These are phyloP conservation scores for Tillus elongatus DNA, from an alignment of 2,888 invertebrate genomes.

Conservation along the genomic window DNA sequence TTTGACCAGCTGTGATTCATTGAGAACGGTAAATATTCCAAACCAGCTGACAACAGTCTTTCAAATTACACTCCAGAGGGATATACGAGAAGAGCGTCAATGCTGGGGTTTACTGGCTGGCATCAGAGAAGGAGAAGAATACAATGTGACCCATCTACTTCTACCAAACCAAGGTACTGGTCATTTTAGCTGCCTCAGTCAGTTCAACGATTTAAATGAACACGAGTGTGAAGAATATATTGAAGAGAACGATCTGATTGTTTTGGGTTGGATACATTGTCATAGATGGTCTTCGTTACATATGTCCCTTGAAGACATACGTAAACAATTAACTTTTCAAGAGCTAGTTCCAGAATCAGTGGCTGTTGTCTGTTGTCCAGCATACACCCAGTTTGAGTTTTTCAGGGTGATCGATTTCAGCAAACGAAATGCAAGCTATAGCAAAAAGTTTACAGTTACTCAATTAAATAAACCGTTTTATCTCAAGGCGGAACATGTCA, in stretches of 20 bases:
- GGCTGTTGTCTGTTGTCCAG: not conserved
- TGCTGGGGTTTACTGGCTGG: not conserved
- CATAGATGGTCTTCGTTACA: not conserved
- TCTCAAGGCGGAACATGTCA: not conserved
- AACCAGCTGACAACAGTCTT: not conserved
- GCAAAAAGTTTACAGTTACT: not conserved
- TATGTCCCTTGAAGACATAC: not conserved
- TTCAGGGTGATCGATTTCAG: conserved; percentile 1
- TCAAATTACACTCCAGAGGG: not conserved
- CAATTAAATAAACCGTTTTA: not conserved
- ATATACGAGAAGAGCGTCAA: not conserved
- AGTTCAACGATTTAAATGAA: too few species aligned
- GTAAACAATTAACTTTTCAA: not conserved
- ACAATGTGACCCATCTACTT: not conserved
- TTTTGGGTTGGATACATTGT: not conserved
- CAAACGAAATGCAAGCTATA: not conserved
- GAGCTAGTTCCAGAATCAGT: not conserved
- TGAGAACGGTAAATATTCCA: not conserved
- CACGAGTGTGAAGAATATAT: too few species aligned
- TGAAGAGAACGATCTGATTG: too few species aligned
- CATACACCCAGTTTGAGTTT: not conserved
- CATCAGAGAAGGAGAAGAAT: not conserved
- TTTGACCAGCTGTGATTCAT: too few species aligned
- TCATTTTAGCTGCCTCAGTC: too few species aligned
- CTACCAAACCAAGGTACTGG: not conserved